Conservation (phyloP, 2,113 vertebrate genomes). For the Gorilla gorilla region DNA sequence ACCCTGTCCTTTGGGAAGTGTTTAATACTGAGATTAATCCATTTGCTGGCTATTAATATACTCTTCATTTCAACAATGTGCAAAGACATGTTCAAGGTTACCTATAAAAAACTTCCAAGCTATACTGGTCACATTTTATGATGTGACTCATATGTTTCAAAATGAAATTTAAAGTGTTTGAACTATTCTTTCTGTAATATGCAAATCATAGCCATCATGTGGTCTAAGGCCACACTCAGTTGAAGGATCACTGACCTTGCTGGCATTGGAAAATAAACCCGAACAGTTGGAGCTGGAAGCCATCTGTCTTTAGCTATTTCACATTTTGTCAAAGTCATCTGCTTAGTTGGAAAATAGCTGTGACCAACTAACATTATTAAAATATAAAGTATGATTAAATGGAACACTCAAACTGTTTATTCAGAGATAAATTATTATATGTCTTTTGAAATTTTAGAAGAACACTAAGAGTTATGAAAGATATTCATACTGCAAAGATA, state of each 20-base stretch:
- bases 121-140: background rate
- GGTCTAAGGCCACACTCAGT: constrained; percentile 48
- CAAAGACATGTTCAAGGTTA: background rate
- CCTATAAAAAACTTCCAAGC: constrained; percentile 9
- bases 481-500: constrained; percentile 17
- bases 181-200: constrained; percentile 50
- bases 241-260: constrained; percentile 60
- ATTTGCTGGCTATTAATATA: background rate
- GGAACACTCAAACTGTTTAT: background rate
- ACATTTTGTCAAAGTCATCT: constrained; percentile 72
- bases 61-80: constrained; percentile 8
- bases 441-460: constrained; percentile 46
- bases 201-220: constrained; percentile 57
- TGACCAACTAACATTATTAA: constrained; percentile 57
- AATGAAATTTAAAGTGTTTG: constrained; percentile 37
- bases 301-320: constrained; percentile 74
- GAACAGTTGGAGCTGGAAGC: constrained; percentile 72
- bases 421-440: constrained; percentile 33
- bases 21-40: background rate
- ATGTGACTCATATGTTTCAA: constrained; percentile 36
- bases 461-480: constrained; percentile 12
- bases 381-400: constrained; percentile 56
- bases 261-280: constrained; percentile 65
- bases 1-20: background rate
- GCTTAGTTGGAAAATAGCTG: constrained; percentile 54